phyloP scores from a whole-genome alignment of 2,113 vertebrate genomes.

The Myrmecobius fasciatus region DNA sequence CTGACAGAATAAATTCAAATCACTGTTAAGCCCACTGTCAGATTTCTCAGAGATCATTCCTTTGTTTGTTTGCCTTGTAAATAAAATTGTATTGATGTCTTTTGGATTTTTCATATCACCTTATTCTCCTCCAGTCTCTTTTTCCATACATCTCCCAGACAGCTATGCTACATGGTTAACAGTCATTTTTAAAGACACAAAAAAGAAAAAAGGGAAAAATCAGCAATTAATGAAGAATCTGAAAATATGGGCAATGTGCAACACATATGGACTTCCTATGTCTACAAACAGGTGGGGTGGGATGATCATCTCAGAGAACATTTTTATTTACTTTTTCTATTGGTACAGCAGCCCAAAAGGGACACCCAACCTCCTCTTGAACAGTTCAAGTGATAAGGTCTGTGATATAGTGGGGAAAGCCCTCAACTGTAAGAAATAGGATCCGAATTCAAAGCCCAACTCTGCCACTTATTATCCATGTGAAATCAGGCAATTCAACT shows the following conservation, averaged over 20 bases:
- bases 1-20: neutral
- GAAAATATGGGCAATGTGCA: neutral
- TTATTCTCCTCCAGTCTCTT: neutral
- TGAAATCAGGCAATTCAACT: constrained; percentile 5
- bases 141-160: neutral
- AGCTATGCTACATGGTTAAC: neutral
- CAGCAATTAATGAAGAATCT: neutral
- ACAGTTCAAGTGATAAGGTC: neutral
- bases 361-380: neutral
- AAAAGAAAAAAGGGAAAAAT: neutral
- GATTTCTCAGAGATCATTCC: neutral
- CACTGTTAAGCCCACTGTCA: neutral
- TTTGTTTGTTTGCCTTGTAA: neutral
- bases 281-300: neutral
- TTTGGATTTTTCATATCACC: neutral
- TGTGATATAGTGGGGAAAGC: neutral
- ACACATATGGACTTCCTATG: neutral
- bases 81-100: neutral
- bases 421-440: neutral
- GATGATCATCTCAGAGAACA: neutral
- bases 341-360: neutral
- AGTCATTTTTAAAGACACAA: neutral
- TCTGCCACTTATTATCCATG: neutral
- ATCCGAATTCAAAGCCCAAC: neutral
- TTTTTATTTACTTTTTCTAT: neutral